Percentiles rank a stretch among this genome's conserved stretches.
phyloP scores from a whole-genome alignment of 2,113 vertebrate genomes.

The Eupsittula cactorum region DNA sequence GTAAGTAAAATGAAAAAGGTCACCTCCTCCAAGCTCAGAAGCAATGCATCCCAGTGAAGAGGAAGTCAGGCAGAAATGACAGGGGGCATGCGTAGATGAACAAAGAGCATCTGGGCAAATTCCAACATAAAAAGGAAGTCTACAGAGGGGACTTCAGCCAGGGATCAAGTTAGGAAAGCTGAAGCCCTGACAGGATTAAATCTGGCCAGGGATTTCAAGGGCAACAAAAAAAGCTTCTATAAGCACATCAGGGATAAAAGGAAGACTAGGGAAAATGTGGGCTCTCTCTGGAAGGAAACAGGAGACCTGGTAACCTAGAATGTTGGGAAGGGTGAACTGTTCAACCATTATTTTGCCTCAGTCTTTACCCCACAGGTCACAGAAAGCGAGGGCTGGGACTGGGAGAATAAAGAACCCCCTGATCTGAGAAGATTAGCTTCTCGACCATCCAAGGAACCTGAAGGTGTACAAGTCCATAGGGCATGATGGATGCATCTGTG shows the following conservation, averaged over 20 bases:
- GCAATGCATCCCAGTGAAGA: neutral
- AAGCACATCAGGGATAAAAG: neutral
- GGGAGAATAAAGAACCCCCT: neutral
- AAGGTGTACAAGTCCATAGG: neutral
- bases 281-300: neutral
- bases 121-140: neutral
- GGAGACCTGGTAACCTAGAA: neutral
- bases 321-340: neutral
- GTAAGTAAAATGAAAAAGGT: neutral
- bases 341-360: neutral
- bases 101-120: neutral
- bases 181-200: neutral
- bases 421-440: neutral
- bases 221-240: neutral
- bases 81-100: neutral
- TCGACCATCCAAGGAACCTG: neutral
- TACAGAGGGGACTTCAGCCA: neutral
- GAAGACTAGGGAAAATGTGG: neutral
- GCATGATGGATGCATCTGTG: neutral
- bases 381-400: neutral
- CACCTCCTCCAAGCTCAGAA: neutral
- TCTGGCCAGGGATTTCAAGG: neutral
- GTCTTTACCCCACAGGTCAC: neutral
- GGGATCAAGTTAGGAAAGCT: neutral
- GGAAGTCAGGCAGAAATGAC: neutral